Evolutionary conservation across 2,797 vertebrate genomes (phyloP), one percentile per base, ranked within the genome.

Genomic region (Echiichthys vipera): DNA sequence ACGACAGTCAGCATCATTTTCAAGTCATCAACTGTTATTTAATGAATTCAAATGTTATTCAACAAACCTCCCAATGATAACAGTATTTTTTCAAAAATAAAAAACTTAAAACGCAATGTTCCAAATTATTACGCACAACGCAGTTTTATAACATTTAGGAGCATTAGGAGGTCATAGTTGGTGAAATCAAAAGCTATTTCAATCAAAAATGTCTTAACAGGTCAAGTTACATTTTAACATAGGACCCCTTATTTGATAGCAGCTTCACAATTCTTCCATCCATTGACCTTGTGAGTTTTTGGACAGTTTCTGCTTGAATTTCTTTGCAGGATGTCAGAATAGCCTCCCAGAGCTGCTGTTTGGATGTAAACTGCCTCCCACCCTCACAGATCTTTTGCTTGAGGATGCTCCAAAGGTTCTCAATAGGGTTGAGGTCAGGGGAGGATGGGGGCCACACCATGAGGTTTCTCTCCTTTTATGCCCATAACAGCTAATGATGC

Each of bases 381-480:
- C 14, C 20, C 9, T 46, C 42, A 18, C 11, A 37, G 14, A 63
- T 5, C 15, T 49, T 27, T 20, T 20, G 32, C 22, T 36, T 46
- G 18, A 62, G 0, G 14, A 62, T 46, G 29, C 29, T 71, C 72
- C 65, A 77, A 7, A 73, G 56, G 74, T 72, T 58, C 55, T 81
- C 42, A 72, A 63, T 57, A 63, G 49, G 56, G 39, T 72, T 69
- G 71, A 71, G 49, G 50, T 78, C 65, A 68, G 64, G 57, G 46
- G 30, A 54, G 13, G 57, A 71, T 64, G 24, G 42, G n/a, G 56
- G 37, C 36, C 30, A 62, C 65, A 74, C 29, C 56, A 67, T 50
- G 17, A 54, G 36, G n/a, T 55, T 42, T 50, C 18, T 67, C 54
- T 63, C 54, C 37, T 14, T 66, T 62, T 72, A 54, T 62, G 39